Evolutionary conservation across 2,797 vertebrate genomes (phyloP).

Genomic region (Anableps anableps): DNA sequence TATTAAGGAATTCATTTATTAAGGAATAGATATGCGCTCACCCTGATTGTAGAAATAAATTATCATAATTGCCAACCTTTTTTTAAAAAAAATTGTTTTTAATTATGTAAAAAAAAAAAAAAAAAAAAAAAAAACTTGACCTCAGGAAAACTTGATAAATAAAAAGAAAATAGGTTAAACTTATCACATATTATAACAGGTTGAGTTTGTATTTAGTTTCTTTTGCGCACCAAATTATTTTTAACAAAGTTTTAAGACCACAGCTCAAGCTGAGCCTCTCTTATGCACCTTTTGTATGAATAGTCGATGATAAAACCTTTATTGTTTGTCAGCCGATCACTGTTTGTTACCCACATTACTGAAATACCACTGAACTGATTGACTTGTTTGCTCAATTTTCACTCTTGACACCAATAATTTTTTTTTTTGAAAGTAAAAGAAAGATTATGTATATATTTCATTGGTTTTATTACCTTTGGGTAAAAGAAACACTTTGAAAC

Average conservation of each 20-base stretch:
- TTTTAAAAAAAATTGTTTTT: neutral
- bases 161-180: neutral
- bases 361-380: slow-evolving; percentile 23
- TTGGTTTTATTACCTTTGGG: neutral
- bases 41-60: neutral
- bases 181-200: neutral
- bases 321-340: slow-evolving; percentile 26
- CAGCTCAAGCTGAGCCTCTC: slow-evolving; percentile 25
- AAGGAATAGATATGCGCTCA: neutral
- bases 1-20: neutral
- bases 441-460: neutral
- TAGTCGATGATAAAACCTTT: slow-evolving; percentile 54
- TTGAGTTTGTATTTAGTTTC: slow-evolving; percentile 14
- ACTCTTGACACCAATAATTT: neutral
- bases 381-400: slow-evolving; percentile 34
- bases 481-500: neutral
- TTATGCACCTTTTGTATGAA: slow-evolving; percentile 49
- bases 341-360: slow-evolving; percentile 16
- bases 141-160: neutral
- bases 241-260: slow-evolving; percentile 35
- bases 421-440: neutral
- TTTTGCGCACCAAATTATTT: slow-evolving; percentile 5
- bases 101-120: neutral
- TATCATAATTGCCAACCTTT: neutral
- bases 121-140: neutral